Evolutionary conservation across 2,797 vertebrate species (phyloP).

Genomic region (Hippopotamyrus pictus): DNA sequence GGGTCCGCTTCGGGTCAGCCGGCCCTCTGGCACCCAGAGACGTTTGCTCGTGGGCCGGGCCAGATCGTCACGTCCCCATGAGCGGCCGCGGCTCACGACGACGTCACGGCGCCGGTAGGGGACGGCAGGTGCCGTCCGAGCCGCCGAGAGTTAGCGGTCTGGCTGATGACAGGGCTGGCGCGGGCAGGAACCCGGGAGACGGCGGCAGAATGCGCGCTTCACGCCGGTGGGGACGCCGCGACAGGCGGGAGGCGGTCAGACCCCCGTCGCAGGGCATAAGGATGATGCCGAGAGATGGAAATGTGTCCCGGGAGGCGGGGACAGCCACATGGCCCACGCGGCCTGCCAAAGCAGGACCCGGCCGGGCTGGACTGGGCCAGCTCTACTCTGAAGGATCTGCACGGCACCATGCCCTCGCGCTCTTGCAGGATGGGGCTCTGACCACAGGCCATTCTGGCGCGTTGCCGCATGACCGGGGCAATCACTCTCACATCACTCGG

Average conservation of each 20-base stretch:
- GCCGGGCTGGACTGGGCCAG: constrained; percentile 47
- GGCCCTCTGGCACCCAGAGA: constrained; percentile 61
- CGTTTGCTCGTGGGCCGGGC: constrained; percentile 55
- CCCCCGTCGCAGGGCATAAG: constrained; percentile 66
- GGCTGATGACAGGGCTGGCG: constrained; percentile 41
- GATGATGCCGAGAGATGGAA: constrained; percentile 56
- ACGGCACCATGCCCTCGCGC: constrained; percentile 13
- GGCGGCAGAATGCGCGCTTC: constrained; percentile 26
- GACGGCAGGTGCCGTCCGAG: constrained; percentile 6
- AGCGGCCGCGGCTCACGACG: constrained; percentile 30
- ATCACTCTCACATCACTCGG: neutral
- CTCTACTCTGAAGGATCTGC: constrained; percentile 42
- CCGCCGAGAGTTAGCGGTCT: constrained; percentile 30
- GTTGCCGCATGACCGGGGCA: neutral
- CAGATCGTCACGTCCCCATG: constrained; percentile 59
- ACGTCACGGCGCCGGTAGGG: neutral
- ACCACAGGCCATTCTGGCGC: neutral
- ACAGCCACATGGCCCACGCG: constrained; percentile 57
- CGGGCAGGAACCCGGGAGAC: neutral
- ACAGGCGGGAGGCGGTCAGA: constrained; percentile 36
- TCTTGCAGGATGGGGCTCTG: neutral
- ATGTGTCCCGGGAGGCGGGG: constrained; percentile 48
- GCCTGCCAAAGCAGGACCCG: constrained; percentile 56
- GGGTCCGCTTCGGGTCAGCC: constrained; percentile 77
- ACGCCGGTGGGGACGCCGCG: constrained; percentile 21